These are phyloP conservation scores for Drosophila seguyi DNA, from an alignment of 1,140 invertebrate genomes.

Conservation along the genomic window DNA sequence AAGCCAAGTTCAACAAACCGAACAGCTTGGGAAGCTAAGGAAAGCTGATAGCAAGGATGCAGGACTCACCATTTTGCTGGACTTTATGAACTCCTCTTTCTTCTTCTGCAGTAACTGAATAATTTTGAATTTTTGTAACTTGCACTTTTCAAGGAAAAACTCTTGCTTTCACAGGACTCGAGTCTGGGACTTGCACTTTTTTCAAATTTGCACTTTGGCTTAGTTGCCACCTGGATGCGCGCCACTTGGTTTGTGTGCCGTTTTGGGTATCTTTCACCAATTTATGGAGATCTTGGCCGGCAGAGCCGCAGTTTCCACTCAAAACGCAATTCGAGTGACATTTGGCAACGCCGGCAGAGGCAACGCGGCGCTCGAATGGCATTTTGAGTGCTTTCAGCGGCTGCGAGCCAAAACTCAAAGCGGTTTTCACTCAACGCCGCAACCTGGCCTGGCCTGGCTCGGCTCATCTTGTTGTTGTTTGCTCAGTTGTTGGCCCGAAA, in stretches of 20 bases:
- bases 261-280: constrained; percentile 81
- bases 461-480: constrained; percentile 47
- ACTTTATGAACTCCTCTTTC: neutral
- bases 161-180: constrained; percentile 24
- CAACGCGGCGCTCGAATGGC: constrained; percentile 61
- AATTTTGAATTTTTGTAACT: constrained; percentile 15
- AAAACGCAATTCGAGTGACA: constrained; percentile 78
- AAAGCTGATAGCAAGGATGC: neutral
- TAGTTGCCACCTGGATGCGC: constrained; percentile 62
- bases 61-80: constrained; percentile 56
- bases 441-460: constrained; percentile 8
- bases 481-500: constrained; percentile 57
- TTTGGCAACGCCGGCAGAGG: constrained; percentile 25
- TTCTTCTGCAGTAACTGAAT: constrained; percentile 4
- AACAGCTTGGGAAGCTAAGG: neutral
- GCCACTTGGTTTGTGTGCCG: constrained; percentile 66
- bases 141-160: constrained; percentile 31
- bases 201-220: constrained; percentile 2
- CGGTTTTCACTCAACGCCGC: constrained; percentile 6
- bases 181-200: constrained; percentile 42
- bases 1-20: constrained; percentile 42
- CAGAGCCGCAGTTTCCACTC: constrained; percentile 68
- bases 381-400: constrained; percentile 64
- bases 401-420: constrained; percentile 26
- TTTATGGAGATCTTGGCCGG: constrained; percentile 76